These are phyloP conservation scores for fruit fly (Drosophila melanogaster) DNA, from an alignment of 1,140 invertebrate species.

Conservation along the genomic window DNA sequence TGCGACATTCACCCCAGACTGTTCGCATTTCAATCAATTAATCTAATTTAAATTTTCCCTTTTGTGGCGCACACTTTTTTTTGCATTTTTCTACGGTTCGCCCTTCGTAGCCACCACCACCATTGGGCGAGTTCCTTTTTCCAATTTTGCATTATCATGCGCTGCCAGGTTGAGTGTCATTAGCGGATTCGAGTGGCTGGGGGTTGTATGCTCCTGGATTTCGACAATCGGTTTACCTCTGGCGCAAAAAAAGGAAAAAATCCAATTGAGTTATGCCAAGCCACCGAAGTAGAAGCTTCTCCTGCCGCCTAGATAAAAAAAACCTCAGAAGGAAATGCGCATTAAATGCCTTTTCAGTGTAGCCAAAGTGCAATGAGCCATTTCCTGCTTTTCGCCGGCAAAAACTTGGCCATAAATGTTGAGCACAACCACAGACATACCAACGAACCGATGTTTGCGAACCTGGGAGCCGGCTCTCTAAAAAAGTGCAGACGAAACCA, in stretches of 20 bases:
- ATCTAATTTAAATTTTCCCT: conserved; percentile 84
- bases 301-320: conserved; percentile 28
- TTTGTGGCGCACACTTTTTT: conserved; percentile 55
- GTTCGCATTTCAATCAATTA: conserved; percentile 83
- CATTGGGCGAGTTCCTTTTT: conserved; percentile 66
- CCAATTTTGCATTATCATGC: conserved; percentile 65
- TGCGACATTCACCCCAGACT: conserved; percentile 48
- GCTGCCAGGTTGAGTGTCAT: conserved; percentile 65
- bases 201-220: conserved; percentile 27
- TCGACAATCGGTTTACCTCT: conserved; percentile 45
- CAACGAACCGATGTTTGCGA: conserved; percentile 21
- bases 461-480: conserved; percentile 17
- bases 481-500: conserved; percentile 72
- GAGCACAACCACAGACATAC: conserved; percentile 77
- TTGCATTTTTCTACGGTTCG: conserved; percentile 21
- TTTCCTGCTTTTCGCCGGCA: conserved; percentile 49
- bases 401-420: conserved; percentile 74
- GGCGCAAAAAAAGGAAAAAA: conserved; percentile 32
- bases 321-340: conserved; percentile 66
- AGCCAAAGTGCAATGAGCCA: conserved; percentile 83
- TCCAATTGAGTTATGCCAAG: conserved; percentile 68
- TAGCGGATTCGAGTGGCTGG: conserved; percentile 48
- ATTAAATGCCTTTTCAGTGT: conserved; percentile 79
- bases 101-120: conserved; percentile 62
- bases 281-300: conserved; percentile 43